Base-by-base conservation (phyloP, 2,888 invertebrate genomes). In the Phlogophora meticulosa region DNA sequence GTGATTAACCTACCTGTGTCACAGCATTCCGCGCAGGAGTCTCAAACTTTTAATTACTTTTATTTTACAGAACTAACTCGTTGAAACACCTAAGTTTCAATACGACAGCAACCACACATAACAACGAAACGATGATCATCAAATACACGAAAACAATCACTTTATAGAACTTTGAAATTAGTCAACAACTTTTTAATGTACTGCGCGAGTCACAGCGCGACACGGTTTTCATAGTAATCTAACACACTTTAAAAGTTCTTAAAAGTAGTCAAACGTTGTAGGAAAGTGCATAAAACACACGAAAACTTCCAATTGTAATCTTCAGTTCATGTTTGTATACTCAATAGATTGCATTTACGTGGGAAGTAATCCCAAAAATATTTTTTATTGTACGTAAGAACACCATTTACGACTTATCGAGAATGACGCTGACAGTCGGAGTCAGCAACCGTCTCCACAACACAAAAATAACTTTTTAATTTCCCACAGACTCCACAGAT, bases 181-280 rank as follows among this genome's bases (percentile, higher is more conserved):
- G 82, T 85, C 85, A 89, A 90, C 91, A 93, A 92, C 91, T 92
- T 92, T 91, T 89, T 78, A 89, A 90, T 87, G 88, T 90, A 92
- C 90, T 83, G 80, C 87, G 76, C 78, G 76, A 80, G 81, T 78
- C 76, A 92, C 90, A 83, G 80, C 87, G 76, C 78, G 76, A 80
- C 83, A 79, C 76, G 56, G 49, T 57, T 64, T 74, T 58, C 71
- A 62, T 62, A 72, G 34, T 67, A 65, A 65, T 71, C 57, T 60
- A 82, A n/a, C 74, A 80, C 85, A 84, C 84, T 87, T 83, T 76
- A 60, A 70, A 85, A 86, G 78, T 85, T 83, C 73, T 80, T 53
- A 65, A 74, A 83, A 84, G 79, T 74, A 75, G 63, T 49, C 20
- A 59, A 77, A 75, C 63, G 52, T 38, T 28, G 24, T 49, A 28